phyloP scores from a whole-genome alignment of 2,113 vertebrate genomes.

The Phalacrocorax pelagicus region DNA sequence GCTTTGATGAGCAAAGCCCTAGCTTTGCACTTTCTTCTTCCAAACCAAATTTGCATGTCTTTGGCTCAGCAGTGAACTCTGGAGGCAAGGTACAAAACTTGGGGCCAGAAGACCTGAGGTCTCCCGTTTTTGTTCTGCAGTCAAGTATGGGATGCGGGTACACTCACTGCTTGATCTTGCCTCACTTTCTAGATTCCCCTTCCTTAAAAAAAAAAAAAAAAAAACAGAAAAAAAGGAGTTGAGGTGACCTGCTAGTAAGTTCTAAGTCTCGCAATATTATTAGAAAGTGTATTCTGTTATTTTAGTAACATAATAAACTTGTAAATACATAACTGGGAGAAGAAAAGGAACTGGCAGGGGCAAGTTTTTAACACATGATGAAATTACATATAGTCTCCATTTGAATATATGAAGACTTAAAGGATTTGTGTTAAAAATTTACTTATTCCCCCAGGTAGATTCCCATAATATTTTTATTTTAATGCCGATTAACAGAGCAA shows the following conservation, averaged over 20 bases:
- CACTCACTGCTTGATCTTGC: not conserved
- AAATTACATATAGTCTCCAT: not conserved
- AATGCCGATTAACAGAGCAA: not conserved
- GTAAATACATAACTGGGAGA: not conserved
- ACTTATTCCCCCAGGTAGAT: not conserved
- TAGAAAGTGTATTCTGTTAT: not conserved
- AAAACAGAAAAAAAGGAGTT: not conserved
- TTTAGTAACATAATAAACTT: not conserved
- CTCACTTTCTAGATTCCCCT: not conserved
- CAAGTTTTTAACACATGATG: not conserved
- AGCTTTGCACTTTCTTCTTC: not conserved
- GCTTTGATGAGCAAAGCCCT: not conserved
- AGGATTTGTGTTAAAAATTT: not conserved
- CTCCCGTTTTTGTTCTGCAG: not conserved
- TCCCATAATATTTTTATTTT: not conserved
- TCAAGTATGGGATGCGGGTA: accelerated
- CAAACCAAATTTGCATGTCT: not conserved
- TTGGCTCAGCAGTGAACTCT: not conserved
- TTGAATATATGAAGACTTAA: not conserved
- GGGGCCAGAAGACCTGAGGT: not conserved
- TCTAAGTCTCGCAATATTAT: not conserved
- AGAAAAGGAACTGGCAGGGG: not conserved
- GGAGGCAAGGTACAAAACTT: not conserved
- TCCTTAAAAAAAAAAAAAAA: not conserved
- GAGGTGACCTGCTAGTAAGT: not conserved